phyloP scores from a whole-genome alignment of 2,113 vertebrate genomes.

The Pycnonotus jocosus region DNA sequence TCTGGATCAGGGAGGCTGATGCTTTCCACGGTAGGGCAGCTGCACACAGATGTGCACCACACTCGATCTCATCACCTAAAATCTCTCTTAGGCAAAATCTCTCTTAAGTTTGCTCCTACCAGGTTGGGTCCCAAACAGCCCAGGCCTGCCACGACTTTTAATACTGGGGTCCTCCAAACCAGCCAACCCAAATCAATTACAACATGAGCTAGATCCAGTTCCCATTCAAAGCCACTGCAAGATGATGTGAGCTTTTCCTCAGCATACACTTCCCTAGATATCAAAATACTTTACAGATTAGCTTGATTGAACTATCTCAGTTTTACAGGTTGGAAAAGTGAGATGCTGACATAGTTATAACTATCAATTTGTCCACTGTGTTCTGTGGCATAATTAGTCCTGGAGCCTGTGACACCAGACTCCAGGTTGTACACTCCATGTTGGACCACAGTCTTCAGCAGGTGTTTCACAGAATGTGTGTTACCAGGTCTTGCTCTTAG shows the following conservation, averaged over 20 bases:
- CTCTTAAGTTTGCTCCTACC: background rate
- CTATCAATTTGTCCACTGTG: rapidly evolving
- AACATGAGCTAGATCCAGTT: background rate
- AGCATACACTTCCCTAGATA: background rate
- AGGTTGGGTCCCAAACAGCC: background rate
- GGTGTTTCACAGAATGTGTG: background rate
- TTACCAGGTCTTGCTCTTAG: background rate
- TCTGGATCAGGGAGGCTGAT: rapidly evolving
- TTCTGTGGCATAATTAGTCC: background rate
- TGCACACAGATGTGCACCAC: rapidly evolving
- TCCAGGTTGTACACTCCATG: rapidly evolving
- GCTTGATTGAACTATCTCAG: background rate
- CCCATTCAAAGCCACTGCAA: background rate
- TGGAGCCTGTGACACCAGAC: background rate
- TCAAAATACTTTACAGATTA: background rate
- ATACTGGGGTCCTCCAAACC: background rate
- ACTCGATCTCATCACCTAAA: rapidly evolving
- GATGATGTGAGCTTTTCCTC: background rate
- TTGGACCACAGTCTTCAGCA: background rate
- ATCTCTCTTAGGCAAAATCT: background rate
- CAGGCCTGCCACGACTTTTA: background rate
- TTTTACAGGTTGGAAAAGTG: background rate
- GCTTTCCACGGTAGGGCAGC: background rate
- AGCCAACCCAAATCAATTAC: background rate
- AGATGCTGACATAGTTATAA: background rate